A percentile compares a stretch with the other conserved stretches of the same genome.
Conservation (phyloP, 2,113 vertebrate species). For the Pelmatolapia mariae region DNA sequence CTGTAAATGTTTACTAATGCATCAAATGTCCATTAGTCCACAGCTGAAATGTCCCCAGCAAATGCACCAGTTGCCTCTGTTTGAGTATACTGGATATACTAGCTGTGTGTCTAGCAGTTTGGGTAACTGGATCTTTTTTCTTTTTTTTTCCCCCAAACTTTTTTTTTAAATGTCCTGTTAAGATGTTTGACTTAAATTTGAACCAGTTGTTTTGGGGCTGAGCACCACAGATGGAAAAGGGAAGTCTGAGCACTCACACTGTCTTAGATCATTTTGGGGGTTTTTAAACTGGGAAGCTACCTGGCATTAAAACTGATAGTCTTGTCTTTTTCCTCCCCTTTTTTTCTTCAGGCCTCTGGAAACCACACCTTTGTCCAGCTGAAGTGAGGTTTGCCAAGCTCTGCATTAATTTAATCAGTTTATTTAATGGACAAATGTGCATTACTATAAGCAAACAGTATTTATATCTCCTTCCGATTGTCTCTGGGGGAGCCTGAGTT, state of each 20-base stretch:
- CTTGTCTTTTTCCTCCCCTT: background rate
- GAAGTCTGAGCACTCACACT: background rate
- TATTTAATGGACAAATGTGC: constrained; percentile 71
- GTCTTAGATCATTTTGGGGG: no score
- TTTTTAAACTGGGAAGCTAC: background rate
- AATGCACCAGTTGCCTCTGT: background rate
- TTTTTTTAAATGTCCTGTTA: background rate
- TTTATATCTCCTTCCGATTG: constrained; percentile 57
- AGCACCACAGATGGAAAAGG: background rate
- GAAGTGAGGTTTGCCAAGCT: constrained; percentile 67
- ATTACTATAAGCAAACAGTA: constrained; percentile 65
- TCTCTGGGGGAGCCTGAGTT: constrained; percentile 42
- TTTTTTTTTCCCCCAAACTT: no score
- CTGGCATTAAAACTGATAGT: background rate
- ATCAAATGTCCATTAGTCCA: background rate
- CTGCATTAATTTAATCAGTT: constrained; percentile 68
- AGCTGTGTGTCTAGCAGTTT: background rate
- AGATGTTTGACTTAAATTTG: background rate
- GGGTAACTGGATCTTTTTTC: background rate
- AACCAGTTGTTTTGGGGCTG: background rate
- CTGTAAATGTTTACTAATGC: background rate
- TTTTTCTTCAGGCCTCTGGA: constrained; percentile 50
- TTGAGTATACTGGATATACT: background rate
- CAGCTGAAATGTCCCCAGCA: background rate
- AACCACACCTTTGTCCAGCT: constrained; percentile 66